Percentiles rank a stretch among this genome's conserved stretches.
These are phyloP conservation scores for Notothenia rossii DNA, from an alignment of 2,113 vertebrate genomes.

Conservation along the genomic window DNA sequence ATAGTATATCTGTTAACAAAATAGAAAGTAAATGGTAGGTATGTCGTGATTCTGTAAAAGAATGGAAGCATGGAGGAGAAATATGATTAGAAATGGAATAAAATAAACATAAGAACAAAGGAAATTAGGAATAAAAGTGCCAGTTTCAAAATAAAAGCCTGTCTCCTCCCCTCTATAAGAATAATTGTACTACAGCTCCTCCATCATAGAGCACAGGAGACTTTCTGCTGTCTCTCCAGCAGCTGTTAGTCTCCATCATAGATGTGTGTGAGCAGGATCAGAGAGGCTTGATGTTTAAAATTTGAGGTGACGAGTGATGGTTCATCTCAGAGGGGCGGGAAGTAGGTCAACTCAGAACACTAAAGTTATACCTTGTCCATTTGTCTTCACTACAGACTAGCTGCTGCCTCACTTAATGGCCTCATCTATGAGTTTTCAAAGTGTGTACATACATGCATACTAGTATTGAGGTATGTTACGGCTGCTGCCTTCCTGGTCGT, in stretches of 20 bases:
- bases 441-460: no score
- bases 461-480: no score
- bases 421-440: background rate
- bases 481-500: no score
- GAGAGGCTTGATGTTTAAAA: background rate
- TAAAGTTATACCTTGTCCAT: background rate
- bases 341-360: constrained; percentile 37
- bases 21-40: no score
- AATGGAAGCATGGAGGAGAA: no score
- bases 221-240: background rate
- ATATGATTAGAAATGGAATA: no score
- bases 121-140: background rate
- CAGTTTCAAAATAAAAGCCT: background rate
- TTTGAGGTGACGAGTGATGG: background rate
- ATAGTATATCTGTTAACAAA: no score
- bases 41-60: no score
- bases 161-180: no score
- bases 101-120: no score
- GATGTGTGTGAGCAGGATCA: background rate
- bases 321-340: background rate
- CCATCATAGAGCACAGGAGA: background rate
- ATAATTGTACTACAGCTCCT: background rate
- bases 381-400: background rate
- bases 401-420: background rate
- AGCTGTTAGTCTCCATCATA: background rate